phyloP scores from a whole-genome alignment of 2,888 invertebrate species.

The Linyphia triangularis region DNA sequence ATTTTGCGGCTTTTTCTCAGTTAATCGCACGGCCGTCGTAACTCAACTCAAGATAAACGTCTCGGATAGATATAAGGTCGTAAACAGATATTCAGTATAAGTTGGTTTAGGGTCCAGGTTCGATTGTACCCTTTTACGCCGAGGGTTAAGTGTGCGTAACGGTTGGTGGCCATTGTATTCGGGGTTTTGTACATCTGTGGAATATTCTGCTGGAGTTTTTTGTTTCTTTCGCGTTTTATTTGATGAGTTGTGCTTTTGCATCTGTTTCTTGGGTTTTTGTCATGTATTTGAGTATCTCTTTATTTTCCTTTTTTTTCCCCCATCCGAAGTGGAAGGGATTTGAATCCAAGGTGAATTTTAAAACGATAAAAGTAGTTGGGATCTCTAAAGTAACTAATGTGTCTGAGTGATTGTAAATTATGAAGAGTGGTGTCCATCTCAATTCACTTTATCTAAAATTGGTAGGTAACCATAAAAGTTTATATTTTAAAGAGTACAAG shows the following conservation, averaged over 20 bases:
- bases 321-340: too few species aligned
- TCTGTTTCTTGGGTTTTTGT: not conserved
- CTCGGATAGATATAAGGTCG: constrained; percentile 40
- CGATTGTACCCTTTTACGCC: constrained; percentile 18
- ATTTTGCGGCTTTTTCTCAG: constrained; percentile 59
- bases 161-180: constrained; percentile 50
- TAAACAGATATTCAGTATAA: constrained; percentile 72
- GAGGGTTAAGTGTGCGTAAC: constrained; percentile 35
- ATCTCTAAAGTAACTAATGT: too few species aligned
- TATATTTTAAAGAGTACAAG: too few species aligned
- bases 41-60: constrained; percentile 67
- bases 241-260: constrained; percentile 14
- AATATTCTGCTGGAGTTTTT: constrained; percentile 36
- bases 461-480: too few species aligned
- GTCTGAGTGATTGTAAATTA: too few species aligned
- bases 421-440: too few species aligned
- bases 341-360: too few species aligned
- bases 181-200: constrained; percentile 8
- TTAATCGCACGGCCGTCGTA: constrained; percentile 50
- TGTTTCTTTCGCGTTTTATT: constrained; percentile 17
- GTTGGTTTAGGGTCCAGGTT: constrained; percentile 18
- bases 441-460: too few species aligned
- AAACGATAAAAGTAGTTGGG: too few species aligned
- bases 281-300: constrained; percentile 3
- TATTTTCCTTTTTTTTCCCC: not conserved